A percentile compares a stretch with the other conserved stretches of the same genome.
Evolutionary conservation across 2,113 vertebrate genomes (phyloP).

Genomic region (Herpailurus yagouaroundi): DNA sequence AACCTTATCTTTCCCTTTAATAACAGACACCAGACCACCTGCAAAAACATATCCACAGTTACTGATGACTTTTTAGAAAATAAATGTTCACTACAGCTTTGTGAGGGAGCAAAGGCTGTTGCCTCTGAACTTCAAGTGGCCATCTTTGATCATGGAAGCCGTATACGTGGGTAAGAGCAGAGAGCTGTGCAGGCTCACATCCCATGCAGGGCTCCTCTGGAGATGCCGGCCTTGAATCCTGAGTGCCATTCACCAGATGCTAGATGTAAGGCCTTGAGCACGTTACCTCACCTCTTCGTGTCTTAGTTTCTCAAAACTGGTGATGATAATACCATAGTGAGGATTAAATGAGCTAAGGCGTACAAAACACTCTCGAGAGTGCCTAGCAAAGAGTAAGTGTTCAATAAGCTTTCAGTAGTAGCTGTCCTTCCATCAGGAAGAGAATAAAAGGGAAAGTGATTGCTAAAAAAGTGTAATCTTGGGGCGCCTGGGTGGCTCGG

Average conservation of each 20-base stretch:
- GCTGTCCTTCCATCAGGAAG: background rate
- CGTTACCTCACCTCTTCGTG: background rate
- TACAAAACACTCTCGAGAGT: background rate
- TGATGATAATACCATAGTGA: background rate
- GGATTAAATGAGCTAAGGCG: background rate
- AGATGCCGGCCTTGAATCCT: background rate
- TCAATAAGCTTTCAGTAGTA: background rate
- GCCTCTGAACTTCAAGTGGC: background rate
- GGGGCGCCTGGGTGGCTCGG: no score
- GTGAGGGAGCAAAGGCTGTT: background rate
- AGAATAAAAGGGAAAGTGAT: background rate
- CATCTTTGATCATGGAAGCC: background rate
- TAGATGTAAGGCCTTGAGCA: background rate
- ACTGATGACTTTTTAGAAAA: background rate
- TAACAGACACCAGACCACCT: conserved; percentile 72
- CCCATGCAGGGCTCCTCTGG: background rate
- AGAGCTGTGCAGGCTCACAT: background rate
- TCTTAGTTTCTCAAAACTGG: background rate
- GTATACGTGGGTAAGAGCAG: background rate
- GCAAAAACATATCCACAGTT: conserved; percentile 61
- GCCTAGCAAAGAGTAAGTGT: background rate
- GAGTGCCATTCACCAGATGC: accelerated
- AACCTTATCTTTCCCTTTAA: conserved; percentile 46
- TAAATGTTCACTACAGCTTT: conserved; percentile 11
- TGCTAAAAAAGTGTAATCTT: background rate